Conservation (phyloP, 2,113 vertebrate genomes). For the Aspidoscelis tigris region DNA sequence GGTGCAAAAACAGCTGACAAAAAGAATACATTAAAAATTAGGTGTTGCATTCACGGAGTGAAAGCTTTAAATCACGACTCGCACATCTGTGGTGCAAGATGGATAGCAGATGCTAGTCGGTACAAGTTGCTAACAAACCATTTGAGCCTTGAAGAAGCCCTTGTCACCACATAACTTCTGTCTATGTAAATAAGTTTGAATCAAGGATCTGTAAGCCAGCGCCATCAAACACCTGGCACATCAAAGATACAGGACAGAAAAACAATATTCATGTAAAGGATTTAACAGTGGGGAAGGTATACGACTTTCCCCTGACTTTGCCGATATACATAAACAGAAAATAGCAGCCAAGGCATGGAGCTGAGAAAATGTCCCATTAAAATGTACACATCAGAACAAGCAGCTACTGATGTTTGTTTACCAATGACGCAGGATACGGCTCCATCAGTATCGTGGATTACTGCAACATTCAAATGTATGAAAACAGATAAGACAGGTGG, state of each 20-base stretch:
- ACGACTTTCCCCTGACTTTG: constrained; percentile 75
- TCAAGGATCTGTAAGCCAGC: constrained; percentile 69
- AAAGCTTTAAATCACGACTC: constrained; percentile 80
- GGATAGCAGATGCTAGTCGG: constrained; percentile 82
- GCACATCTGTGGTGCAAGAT: constrained; percentile 78
- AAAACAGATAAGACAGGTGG: constrained; percentile 6
- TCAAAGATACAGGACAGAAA: constrained; percentile 70
- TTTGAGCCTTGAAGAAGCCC: constrained; percentile 81
- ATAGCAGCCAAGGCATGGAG: constrained; percentile 33
- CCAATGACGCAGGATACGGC: background rate
- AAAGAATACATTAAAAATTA: constrained; percentile 79
- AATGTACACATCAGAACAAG: constrained; percentile 41
- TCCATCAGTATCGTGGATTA: background rate
- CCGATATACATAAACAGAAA: constrained; percentile 66
- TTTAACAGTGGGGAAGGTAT: constrained; percentile 65
- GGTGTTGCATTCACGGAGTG: constrained; percentile 81
- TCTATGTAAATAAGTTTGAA: constrained; percentile 81
- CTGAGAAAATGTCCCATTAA: constrained; percentile 37
- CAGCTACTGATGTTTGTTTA: constrained; percentile 9
- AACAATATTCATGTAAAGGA: constrained; percentile 62
- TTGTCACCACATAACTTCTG: constrained; percentile 82
- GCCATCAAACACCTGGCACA: constrained; percentile 64
- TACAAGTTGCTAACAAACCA: constrained; percentile 81
- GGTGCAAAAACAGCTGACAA: constrained; percentile 79
- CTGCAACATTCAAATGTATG: background rate